phyloP scores from a whole-genome alignment of 2,113 vertebrate species.

The Mormyrus iriodes region DNA sequence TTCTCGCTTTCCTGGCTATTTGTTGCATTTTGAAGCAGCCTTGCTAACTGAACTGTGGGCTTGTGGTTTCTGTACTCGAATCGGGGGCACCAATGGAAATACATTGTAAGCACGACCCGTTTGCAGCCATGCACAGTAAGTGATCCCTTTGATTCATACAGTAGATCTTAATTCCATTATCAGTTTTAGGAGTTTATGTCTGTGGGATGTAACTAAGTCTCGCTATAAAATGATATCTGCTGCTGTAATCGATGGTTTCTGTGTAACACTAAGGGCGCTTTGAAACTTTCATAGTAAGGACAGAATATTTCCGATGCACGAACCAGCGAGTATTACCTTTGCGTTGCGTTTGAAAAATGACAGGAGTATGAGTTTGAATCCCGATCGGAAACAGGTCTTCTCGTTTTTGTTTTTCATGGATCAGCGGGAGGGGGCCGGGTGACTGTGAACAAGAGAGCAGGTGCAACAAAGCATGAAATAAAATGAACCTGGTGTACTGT shows the following conservation, averaged over 20 bases:
- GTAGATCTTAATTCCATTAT: slow-evolving; percentile 22
- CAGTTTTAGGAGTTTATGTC: neutral
- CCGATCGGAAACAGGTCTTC: neutral
- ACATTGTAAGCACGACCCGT: slow-evolving; percentile 99
- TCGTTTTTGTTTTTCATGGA: slow-evolving; percentile 17
- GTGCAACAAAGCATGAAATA: slow-evolving; percentile 53
- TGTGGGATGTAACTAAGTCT: neutral
- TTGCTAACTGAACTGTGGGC: slow-evolving; percentile 17
- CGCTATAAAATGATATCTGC: neutral
- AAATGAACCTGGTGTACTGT: slow-evolving; percentile 48
- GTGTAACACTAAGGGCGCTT: neutral
- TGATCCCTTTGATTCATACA: slow-evolving; percentile 51
- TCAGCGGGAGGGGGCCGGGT: neutral
- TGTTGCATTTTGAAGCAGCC: neutral
- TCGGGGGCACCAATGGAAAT: slow-evolving; percentile 79
- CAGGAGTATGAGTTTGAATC: neutral
- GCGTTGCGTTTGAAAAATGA: neutral
- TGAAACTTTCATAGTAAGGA: neutral
- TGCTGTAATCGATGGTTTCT: neutral
- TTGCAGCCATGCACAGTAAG: slow-evolving; percentile 99
- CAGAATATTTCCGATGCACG: neutral
- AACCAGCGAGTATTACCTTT: neutral
- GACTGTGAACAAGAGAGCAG: slow-evolving; percentile 15
- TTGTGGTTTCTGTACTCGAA: slow-evolving; percentile 25
- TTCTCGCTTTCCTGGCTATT: neutral